Conservation (phyloP, 2,888 invertebrate species). For the Chloroclysta siterata region DNA sequence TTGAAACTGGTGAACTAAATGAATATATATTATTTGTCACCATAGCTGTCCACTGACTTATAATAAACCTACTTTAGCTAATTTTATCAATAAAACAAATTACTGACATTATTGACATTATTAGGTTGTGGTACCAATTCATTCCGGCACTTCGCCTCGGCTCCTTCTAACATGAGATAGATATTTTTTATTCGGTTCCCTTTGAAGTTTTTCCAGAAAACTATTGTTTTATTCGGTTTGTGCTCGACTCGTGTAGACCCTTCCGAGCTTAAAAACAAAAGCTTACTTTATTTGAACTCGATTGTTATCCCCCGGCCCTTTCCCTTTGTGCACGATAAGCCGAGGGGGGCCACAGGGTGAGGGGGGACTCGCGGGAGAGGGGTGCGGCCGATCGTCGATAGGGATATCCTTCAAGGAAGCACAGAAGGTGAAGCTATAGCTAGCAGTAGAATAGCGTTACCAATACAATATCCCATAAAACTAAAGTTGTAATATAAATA, state of each 20-base stretch:
- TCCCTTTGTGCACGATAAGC: conserved; percentile 55
- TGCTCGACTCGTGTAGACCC: conserved; percentile 18
- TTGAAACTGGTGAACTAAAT: too few species aligned
- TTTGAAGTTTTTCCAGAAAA: conserved; percentile 35
- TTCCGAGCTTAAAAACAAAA: conserved; percentile 51
- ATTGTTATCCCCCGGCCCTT: conserved; percentile 50
- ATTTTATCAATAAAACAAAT: too few species aligned
- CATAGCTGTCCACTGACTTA: too few species aligned
- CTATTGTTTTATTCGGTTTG: conserved; percentile 46
- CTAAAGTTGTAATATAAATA: too few species aligned
- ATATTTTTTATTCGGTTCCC: conserved; percentile 27
- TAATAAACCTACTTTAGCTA: too few species aligned
- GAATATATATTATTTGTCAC: too few species aligned
- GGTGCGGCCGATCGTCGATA: conserved; percentile 37
- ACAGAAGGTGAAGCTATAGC: neutral
- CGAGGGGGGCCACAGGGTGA: conserved; percentile 17
- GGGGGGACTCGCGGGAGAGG: conserved; percentile 9
- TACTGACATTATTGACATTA: too few species aligned
- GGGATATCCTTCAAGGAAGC: conserved; percentile 47
- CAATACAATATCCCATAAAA: too few species aligned
- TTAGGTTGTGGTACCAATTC: neutral
- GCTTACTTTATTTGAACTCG: conserved; percentile 58
- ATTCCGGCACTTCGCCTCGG: neutral
- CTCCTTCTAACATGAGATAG: conserved; percentile 32
- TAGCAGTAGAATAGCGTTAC: too few species aligned